Evolutionary conservation across 2,888 invertebrate species (phyloP), one percentile per base, ranked within the genome.

Genomic region (Abrostola triplasia): DNA sequence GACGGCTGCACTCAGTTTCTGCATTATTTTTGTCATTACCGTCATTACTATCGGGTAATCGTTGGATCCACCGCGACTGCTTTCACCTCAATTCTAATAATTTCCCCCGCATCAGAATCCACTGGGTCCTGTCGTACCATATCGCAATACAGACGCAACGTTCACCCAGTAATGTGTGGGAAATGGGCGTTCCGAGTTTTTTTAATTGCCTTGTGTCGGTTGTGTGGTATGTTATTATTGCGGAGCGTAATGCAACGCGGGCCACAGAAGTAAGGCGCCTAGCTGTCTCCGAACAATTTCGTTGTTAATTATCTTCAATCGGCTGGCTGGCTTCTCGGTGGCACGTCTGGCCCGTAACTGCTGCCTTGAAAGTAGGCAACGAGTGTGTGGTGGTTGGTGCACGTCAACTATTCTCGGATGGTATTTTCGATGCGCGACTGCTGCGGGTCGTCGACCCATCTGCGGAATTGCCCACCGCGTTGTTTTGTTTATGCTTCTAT

Each of bases 231-330:
- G 87, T 88, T 90, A 90, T 91, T 90, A 92, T 90, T 91, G 89
- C 90, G 90, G 87, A 83, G 88, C 83, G 89, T 87, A 88, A 88
- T 89, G 88, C 90, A 86, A 86, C 85, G 76, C 85, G 85, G 85
- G 86, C 84, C 84, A 82, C 85, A 90, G 84, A 92, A 92, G 93
- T 93, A 91, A 92, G 92, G 88, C 93, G 91, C 76, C 89, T 93
- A 92, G 92, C 93, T 93, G 93, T 93, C 92, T 92, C 89, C 85
- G 89, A 83, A 83, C 90, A 92, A 91, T 93, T 92, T 92, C 79
- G 86, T 89, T 86, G 88, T 89, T 93, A 91, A 93, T 93, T 91
- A 92, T 89, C 84, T 90, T 85, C 86, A 84, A 88, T 84, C 86
- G 87, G 80, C 81, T 85, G 86, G 85, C 85, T 89, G 88, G 75